phyloP scores from a whole-genome alignment of 1,140 invertebrate genomes.

The Antheraea pernyi region DNA sequence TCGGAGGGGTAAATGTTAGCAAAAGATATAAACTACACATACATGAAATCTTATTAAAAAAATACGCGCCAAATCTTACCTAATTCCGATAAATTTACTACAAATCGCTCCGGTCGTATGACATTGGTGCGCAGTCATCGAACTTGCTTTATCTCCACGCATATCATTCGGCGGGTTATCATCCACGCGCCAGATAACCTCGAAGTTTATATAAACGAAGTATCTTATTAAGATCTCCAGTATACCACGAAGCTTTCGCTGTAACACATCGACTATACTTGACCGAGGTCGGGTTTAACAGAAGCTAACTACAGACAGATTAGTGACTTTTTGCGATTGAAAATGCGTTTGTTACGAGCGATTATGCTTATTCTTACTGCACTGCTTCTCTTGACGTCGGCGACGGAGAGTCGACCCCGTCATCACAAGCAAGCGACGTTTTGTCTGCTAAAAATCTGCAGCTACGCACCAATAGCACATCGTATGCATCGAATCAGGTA shows the following conservation, averaged over 20 bases:
- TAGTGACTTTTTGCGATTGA: slow-evolving; percentile 15
- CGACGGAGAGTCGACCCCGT: slow-evolving; percentile 35
- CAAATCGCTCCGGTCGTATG: slow-evolving; percentile 41
- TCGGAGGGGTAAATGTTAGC: too few relatives aligned
- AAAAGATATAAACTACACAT: too few relatives aligned
- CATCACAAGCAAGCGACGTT: slow-evolving; percentile 42
- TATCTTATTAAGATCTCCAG: slow-evolving; percentile 42
- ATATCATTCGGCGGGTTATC: slow-evolving; percentile 64
- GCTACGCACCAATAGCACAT: slow-evolving; percentile 34
- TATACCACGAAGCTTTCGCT: slow-evolving; percentile 44
- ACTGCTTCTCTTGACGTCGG: slow-evolving; percentile 31
- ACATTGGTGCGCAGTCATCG: slow-evolving; percentile 69
- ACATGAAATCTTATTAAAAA: not conserved
- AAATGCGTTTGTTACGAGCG: slow-evolving; percentile 52
- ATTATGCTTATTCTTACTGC: slow-evolving; percentile 29
- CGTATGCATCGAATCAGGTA: slow-evolving; percentile 20
- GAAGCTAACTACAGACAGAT: not conserved
- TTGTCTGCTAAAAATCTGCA: slow-evolving; percentile 59
- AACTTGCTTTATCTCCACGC: slow-evolving; percentile 38
- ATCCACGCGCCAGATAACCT: slow-evolving; percentile 67
- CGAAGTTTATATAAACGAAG: slow-evolving; percentile 52
- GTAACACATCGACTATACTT: slow-evolving; percentile 34
- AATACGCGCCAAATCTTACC: not conserved
- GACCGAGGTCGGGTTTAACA: not conserved
- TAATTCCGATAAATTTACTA: slow-evolving; percentile 61